Evolutionary conservation across 1,140 invertebrate genomes (phyloP), one percentile per base, ranked within the genome.

Genomic region (Spodoptera frugiperda): DNA sequence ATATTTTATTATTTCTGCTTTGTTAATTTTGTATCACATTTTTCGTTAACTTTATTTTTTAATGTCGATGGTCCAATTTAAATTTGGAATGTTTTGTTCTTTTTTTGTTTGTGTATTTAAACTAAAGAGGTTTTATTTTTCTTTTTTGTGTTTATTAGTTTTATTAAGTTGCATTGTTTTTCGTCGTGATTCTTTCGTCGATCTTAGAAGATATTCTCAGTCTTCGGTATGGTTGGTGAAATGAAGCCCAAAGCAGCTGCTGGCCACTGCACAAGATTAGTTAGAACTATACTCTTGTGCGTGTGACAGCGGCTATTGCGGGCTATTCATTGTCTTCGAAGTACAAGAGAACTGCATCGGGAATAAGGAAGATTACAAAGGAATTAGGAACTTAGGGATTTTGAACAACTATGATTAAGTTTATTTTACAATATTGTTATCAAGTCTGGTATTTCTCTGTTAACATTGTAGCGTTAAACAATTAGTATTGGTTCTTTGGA

Each of bases 241-340:
- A 90, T 95, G 96, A 96, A 95, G 93, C 95, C 95, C 95, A 97
- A 96, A 97, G 96, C 96, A 98, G 97, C 97, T 98, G 97, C 97
- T 98, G 97, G 97, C 97, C 97, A 98, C 97, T 97, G 97, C 97
- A 97, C 97, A 98, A 97, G 97, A 98, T 97, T 98, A 97, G 96
- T 96, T 87, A 94, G 84, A 94, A 49, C 93, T 95, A 93, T 96
- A 98, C 97, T 98, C 97, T 98, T 98, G 97, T 98, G 97, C 97
- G 97, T 98, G 97, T 98, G 97, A 98, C 97, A 98, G 97, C 97
- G 97, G 97, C 97, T 98, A 98, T 98, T 97, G 96, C 97, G 96
- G 96, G 96, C 95, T 85, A 95, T 95, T 95, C 94, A 91, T 94
- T 84, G 84, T 83, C 91, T 79, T 78, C 91, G 81, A 79, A 55